Percentiles rank a stretch among this genome's conserved stretches.
Conservation (phyloP, 2,797 vertebrate species). For the Alca torda region DNA sequence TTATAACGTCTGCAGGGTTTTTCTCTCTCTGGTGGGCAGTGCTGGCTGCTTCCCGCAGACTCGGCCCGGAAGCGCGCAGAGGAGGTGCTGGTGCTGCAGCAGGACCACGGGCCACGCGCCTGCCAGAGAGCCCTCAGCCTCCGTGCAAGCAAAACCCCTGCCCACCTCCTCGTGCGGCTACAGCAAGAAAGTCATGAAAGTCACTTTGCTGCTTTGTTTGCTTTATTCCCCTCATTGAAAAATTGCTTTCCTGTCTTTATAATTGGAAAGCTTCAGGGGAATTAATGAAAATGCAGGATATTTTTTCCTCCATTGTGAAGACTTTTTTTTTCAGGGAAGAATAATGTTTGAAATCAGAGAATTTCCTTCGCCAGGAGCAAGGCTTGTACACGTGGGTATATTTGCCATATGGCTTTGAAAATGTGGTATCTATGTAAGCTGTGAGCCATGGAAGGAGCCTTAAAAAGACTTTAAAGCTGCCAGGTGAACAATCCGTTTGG, state of each 20-base stretch:
- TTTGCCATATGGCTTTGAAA: not conserved
- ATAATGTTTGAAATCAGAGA: not conserved
- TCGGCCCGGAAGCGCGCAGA: fast-evolving
- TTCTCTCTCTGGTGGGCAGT: not conserved
- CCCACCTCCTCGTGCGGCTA: not conserved
- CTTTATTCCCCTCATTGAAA: not conserved
- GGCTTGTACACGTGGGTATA: not conserved
- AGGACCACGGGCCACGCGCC: fast-evolving
- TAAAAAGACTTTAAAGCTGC: not conserved
- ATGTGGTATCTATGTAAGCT: not conserved
- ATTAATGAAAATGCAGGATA: not conserved
- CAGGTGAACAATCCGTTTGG: not conserved
- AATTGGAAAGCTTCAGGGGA: not conserved
- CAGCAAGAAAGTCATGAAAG: not conserved
- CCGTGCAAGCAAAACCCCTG: not conserved
- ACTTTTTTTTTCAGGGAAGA: not conserved
- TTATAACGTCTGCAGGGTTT: not conserved
- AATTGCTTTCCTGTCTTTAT: not conserved
- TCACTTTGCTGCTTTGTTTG: not conserved
- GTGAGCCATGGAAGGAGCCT: not conserved
- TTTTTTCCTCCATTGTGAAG: not conserved
- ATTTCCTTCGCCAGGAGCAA: not conserved
- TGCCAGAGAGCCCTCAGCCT: not conserved
- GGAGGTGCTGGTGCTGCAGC: not conserved
- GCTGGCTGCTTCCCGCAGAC: not conserved